These are phyloP conservation scores for Xylocampa areola DNA, from an alignment of 2,888 invertebrate genomes.

Conservation along the genomic window DNA sequence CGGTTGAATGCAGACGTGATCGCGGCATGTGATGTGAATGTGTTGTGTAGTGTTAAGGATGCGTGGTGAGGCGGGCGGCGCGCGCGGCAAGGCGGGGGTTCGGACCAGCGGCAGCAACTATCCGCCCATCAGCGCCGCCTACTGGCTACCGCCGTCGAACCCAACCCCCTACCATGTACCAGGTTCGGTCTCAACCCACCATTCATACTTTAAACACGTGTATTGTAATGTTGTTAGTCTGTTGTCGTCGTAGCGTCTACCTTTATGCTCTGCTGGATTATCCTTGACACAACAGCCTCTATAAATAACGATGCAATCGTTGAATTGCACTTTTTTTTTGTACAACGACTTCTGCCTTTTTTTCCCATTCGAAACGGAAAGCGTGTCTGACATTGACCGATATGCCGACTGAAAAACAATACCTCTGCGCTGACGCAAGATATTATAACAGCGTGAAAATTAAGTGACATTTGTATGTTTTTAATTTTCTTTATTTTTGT, in stretches of 20 bases:
- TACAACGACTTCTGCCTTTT: conserved; percentile 59
- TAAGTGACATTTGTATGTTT: conserved; percentile 51
- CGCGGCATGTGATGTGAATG: conserved; percentile 76
- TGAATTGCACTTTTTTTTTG: conserved; percentile 50
- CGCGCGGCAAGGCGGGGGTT: conserved; percentile 85
- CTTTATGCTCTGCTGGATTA: conserved; percentile 47
- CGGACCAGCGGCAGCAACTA: conserved; percentile 86
- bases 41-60: conserved; percentile 83
- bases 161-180: conserved; percentile 95
- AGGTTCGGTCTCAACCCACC: conserved; percentile 89
- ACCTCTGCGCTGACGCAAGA: conserved; percentile 57
- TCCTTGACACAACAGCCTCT: conserved; percentile 50
- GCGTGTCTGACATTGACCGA: conserved; percentile 84
- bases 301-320: conserved; percentile 59
- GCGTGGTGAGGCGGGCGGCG: conserved; percentile 87
- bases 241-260: conserved; percentile 20
- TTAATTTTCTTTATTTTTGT: conserved; percentile 44
- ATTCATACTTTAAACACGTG: conserved; percentile 44
- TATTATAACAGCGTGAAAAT: conserved; percentile 53
- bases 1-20: conserved; percentile 84
- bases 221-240: conserved; percentile 35
- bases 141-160: conserved; percentile 95
- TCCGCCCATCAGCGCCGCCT: conserved; percentile 95
- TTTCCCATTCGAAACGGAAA: conserved; percentile 76
- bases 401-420: conserved; percentile 82